Conservation (phyloP, 1,140 invertebrate species). For the Lordiphosa mommai region DNA sequence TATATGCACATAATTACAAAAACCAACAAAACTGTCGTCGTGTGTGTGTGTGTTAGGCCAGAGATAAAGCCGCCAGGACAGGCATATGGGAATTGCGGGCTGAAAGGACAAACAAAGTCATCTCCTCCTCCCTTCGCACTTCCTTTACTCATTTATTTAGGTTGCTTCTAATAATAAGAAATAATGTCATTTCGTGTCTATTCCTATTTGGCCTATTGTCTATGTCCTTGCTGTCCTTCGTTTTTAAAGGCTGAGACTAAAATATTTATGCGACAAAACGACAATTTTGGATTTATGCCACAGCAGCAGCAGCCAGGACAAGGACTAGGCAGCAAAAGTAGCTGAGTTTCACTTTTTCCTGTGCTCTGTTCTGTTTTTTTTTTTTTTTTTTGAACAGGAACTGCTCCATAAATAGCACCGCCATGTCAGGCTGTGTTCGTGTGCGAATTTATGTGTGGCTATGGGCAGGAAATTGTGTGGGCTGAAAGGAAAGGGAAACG, state of each 20-base stretch:
- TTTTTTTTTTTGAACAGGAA: slow-evolving; percentile 54
- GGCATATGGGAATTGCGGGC: slow-evolving; percentile 61
- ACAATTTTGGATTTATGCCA: slow-evolving; percentile 74
- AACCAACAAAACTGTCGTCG: slow-evolving; percentile 50
- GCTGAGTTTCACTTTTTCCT: slow-evolving; percentile 51
- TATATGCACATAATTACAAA: slow-evolving; percentile 75
- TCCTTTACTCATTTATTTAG: slow-evolving; percentile 65
- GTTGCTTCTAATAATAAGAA: slow-evolving; percentile 72
- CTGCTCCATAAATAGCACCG: slow-evolving; percentile 66
- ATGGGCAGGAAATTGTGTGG: slow-evolving; percentile 62
- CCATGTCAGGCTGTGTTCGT: slow-evolving; percentile 50
- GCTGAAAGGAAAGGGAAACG: background rate
- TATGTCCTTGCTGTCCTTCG: slow-evolving; percentile 26
- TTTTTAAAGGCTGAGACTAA: slow-evolving; percentile 48
- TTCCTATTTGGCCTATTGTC: slow-evolving; percentile 54
- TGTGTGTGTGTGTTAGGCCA: slow-evolving; percentile 42
- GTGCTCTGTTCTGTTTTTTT: slow-evolving; percentile 17
- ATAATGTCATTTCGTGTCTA: slow-evolving; percentile 61
- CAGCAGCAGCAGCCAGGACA: background rate
- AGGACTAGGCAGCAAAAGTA: slow-evolving; percentile 37
- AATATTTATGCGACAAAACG: slow-evolving; percentile 77
- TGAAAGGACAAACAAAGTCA: slow-evolving; percentile 37
- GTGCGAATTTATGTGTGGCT: slow-evolving; percentile 62
- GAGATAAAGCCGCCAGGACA: slow-evolving; percentile 74
- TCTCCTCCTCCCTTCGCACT: slow-evolving; percentile 11